Conservation (phyloP, 2,888 invertebrate species). For the Watsonalla cultraria region DNA sequence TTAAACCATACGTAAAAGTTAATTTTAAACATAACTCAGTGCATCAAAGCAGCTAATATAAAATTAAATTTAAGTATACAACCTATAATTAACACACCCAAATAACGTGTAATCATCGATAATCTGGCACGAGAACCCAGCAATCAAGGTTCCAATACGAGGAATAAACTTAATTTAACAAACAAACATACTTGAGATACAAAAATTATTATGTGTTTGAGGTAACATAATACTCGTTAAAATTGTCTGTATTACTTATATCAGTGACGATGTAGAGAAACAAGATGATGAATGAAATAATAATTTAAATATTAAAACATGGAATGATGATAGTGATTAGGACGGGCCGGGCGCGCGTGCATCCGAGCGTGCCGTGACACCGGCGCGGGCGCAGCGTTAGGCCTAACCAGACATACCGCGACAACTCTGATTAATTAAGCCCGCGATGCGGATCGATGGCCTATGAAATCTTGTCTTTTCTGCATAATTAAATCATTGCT, state of each 20-base stretch:
- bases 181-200: conserved; percentile 61
- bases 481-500: conserved; percentile 18
- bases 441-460: conserved; percentile 49
- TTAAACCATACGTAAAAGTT: conserved; percentile 32
- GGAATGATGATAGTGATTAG: conserved; percentile 62
- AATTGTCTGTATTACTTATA: conserved; percentile 67
- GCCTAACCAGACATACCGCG: conserved; percentile 61
- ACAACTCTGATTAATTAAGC: conserved; percentile 62
- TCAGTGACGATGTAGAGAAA: conserved; percentile 62
- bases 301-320: conserved; percentile 66
- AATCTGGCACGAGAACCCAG: conserved; percentile 51
- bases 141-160: conserved; percentile 50
- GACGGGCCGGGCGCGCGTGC: conserved; percentile 41
- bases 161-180: conserved; percentile 57
- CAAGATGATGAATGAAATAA: conserved; percentile 70
- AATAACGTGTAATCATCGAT: conserved; percentile 68
- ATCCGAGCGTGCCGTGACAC: conserved; percentile 49
- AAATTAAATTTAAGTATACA: conserved; percentile 60
- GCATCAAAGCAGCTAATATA: conserved; percentile 40
- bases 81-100: conserved; percentile 64
- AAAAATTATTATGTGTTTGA: conserved; percentile 61
- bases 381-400: conserved; percentile 59
- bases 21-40: conserved; percentile 23
- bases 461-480: conserved; percentile 40
- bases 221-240: conserved; percentile 71